Evolutionary conservation across 1,140 invertebrate species (phyloP), one percentile per base, ranked within the genome.

Genomic region (Drosophila azteca): DNA sequence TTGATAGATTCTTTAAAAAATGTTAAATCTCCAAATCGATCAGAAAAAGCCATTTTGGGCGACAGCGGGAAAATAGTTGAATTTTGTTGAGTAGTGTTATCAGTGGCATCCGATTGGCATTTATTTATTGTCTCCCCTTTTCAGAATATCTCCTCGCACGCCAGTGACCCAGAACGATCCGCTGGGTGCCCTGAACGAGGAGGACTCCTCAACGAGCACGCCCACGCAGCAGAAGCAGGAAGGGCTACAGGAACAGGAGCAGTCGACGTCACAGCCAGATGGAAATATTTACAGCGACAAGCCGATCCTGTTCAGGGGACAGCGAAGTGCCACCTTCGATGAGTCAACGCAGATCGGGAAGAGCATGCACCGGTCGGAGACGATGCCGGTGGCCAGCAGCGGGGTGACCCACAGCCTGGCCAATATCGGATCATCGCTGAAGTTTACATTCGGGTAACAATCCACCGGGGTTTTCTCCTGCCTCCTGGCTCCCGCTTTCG

Each of bases 101-200:
- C 20, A 54, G 8, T n/a, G 8, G 1, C 7, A 31, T 31, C 2
- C 31, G 8, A 3, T 6, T 26, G 6, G 0, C 1, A 20, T 41
- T 49, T 22, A 20, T 22, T 44, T 48, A 41, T 48, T 0, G 9
- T 4, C 26, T 59, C 1, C 5, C 8, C 43, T 1, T 1, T 0
- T 11, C 20, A 95, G 95, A 90, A 92, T 95, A 63, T 94, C 94
- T 24, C 94, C 95, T 17, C 93, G 96, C 46, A 97, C 96, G 20
- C 95, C 96, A 2, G 96, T 98, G 1, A 96, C 97, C 2, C 94
- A 97, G 90, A 97, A 97, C 91, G 97, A 98, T 93, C 97, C 97
- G 1, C 92, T 98, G 24, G 97, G 97, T 8, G 96, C 97, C 26
- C 93, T 97, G 44, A 93, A 93, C 53, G 94, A 94, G 76, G 92